phyloP scores from a whole-genome alignment of 2,797 vertebrate species.

The Pangasius djambal region DNA sequence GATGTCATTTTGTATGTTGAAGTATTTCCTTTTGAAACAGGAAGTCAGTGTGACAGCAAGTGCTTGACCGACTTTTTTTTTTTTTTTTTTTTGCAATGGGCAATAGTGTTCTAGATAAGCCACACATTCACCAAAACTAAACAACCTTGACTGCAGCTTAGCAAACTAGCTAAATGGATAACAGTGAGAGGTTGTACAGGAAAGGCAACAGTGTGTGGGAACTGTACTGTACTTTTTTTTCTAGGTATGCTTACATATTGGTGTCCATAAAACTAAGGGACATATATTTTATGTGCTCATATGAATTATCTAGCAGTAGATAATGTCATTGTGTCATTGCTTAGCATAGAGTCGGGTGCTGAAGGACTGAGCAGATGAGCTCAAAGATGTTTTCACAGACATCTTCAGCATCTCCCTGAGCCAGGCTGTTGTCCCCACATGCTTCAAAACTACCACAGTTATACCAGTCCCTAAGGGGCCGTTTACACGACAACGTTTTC shows the following conservation, averaged over 20 bases:
- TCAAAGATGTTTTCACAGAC: no score
- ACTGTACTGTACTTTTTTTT: not conserved
- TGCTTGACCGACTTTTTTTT: not conserved
- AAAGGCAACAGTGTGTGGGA: not conserved
- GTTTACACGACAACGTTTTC: no score
- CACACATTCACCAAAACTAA: not conserved
- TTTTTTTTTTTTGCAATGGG: not conserved
- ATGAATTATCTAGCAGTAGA: not conserved
- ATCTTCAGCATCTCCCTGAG: no score
- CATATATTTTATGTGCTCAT: not conserved
- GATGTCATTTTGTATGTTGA: not conserved
- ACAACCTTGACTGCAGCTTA: not conserved
- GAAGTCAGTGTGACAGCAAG: not conserved
- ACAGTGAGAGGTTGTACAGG: not conserved
- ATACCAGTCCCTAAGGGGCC: no score
- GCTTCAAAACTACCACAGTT: no score
- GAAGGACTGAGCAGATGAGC: no score
- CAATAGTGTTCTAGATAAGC: not conserved
- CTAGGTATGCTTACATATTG: not conserved
- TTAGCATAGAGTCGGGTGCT: no score
- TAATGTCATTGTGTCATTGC: not conserved
- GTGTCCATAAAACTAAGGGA: not conserved
- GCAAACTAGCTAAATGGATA: not conserved
- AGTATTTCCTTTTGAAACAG: not conserved
- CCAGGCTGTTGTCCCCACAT: no score